Evolutionary conservation across 2,113 vertebrate species (phyloP), one percentile per base, ranked within the genome.

Genomic region (Gymnobelideus leadbeateri): DNA sequence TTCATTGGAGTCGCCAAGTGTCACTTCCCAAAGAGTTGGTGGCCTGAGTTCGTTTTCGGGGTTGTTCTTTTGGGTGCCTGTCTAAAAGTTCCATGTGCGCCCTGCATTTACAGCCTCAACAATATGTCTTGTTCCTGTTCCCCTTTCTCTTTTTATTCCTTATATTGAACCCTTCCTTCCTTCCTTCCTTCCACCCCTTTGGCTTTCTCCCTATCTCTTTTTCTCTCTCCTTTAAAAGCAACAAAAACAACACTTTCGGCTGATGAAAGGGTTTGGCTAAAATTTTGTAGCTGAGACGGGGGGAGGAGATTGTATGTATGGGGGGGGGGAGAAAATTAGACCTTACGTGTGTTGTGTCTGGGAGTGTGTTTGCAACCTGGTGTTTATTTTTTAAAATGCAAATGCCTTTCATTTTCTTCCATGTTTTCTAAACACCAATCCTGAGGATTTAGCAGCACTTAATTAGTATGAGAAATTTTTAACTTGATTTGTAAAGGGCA

Each of bases 371-470:
- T 89, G 47, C 91, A 96, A 93, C 3, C 90, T 89, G 93, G 57
- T 61, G n/a, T 98, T 96, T 95, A 95, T 96, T 97, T 89, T 98
- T 96, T 97, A 96, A 77, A 77, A 97, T 95, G 97, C 89, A 97
- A 97, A 97, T 92, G 7, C 28, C 10, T 93, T 91, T 91, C 95
- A 95, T 61, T 23, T 31, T 0, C 1, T 9, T 26, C 25, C 46
- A 1, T 7, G 92, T 96, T 98, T 98, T 97, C 94, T 57, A 97
- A 97, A 98, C 97, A 95, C 51, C 14, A n/a, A 9, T 37, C 43
- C 47, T 55, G 43, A 94, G 28, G 61, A 93, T 52, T 97, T 93
- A 57, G 91, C 89, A 91, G 94, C 91, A 50, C 93, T 97, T 95
- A n/a, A 91, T 91, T 92, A 93, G 53, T 91, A 89, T 43, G 89